Evolutionary conservation across 2,797 vertebrate species (phyloP), one percentile per base, ranked within the genome.

Genomic region (Margarornis squamiger): DNA sequence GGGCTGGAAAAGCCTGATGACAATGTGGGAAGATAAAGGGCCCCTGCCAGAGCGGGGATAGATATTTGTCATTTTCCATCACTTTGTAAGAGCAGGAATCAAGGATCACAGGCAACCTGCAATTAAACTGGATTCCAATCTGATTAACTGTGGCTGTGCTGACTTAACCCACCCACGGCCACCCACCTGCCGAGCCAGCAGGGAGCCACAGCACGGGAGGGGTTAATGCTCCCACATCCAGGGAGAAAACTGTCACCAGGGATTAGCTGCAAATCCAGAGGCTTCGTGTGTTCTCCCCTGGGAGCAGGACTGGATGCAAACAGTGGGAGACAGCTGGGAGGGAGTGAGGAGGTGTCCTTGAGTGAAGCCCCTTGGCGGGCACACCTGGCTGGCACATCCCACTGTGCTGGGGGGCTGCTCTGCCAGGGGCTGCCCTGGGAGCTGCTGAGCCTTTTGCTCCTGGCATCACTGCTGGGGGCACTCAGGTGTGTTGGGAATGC

Each of bases 51-150:
- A 94, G 59, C 0, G 1, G 52, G 84, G 83, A 80, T 93, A 86
- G 95, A 95, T 96, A 95, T 95, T 94, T 96, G 82, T 89, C 71
- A 38, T 95, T 95, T 97, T 78, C 90, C 91, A 78, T 68, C 89
- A 41, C 79, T 92, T 88, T 48, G 90, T 72, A 51, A 91, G 92
- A 91, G 79, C 83, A 72, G 54, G 79, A 79, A 49, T 36, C 46
- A 76, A 70, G 91, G 73, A 51, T 83, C 57, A 5, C 41, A 38
- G 73, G 78, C 63, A 90, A 54, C 32, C 52, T 88, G 79, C 92
- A 93, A 77, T 95, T 72, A 91, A 67, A 63, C n/a, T 0, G 3
- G 79, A 93, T 93, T 91, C 91, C 61, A 27, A 29, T 41, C 92
- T 79, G 86, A 90, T 95, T 82, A 95, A 92, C 49, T 8, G 38